Evolutionary conservation across 1,140 invertebrate genomes (phyloP), one percentile per base, ranked within the genome.

Genomic region (Drosophila elegans): DNA sequence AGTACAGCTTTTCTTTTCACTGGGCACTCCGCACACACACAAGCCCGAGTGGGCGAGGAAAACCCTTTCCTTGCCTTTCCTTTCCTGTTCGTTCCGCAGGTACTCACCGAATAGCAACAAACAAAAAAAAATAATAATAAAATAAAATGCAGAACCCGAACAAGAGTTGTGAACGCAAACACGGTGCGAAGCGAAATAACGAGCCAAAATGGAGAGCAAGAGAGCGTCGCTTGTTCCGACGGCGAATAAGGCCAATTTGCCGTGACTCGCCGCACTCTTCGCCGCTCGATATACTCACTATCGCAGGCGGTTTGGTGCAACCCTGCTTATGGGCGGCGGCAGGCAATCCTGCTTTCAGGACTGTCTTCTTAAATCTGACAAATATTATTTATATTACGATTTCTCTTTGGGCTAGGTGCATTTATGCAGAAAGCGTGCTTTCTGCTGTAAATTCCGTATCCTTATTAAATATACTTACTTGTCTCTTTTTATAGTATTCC

Each of bases 91-190:
- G 9, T 48, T 52, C 49, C 49, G 49, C 49, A 52, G 49, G 49
- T 52, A 52, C 49, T 44, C 52, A 63, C 41, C 53, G 41, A 56
- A 56, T 52, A 81, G 80, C 75, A 86, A 82, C 74, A 88, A 88
- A 83, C 63, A 88, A 79, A 89, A 88, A 88, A 88, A 85, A 84
- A 86, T 85, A 84, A 84, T 86, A 88, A 88, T 88, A 88, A 88
- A 88, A 88, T 88, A 88, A 88, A 88, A 88, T 88, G 83, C 83
- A 88, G 83, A 88, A 88, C 83, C 82, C 83, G 83, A 88, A 88
- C 84, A 64, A 75, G 81, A 85, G 83, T 89, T 88, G 83, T 88
- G 80, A 88, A 88, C 83, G 83, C 84, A 83, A 89, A 89, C 83
- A 83, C 83, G 84, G 83, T 84, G 86, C 80, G 76, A 89, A 83